Evolutionary conservation across 1,140 invertebrate species (phyloP).

Genomic region (Drosophila subobscura): DNA sequence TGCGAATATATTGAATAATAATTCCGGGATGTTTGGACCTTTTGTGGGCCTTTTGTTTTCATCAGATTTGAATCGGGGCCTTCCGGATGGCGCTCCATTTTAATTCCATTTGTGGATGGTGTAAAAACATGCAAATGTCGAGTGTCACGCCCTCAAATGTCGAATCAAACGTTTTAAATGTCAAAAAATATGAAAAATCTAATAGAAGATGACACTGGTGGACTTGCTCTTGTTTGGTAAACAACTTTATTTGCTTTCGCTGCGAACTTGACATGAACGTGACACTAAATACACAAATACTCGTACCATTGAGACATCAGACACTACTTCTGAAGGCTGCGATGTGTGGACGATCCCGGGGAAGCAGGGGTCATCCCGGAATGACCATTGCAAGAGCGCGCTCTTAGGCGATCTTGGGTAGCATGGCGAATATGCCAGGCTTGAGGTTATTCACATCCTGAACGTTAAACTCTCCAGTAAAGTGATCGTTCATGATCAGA

Average conservation of each 20-base stretch:
- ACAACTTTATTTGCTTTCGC: slow-evolving; percentile 41
- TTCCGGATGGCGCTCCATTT: slow-evolving; percentile 38
- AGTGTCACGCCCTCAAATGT: slow-evolving; percentile 15
- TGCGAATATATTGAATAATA: slow-evolving; percentile 77
- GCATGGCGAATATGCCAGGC: slow-evolving; percentile 72
- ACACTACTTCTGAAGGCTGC: slow-evolving; percentile 4
- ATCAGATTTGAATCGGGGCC: slow-evolving; percentile 6
- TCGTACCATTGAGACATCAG: slow-evolving; percentile 62
- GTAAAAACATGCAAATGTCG: slow-evolving; percentile 53
- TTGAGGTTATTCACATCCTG: slow-evolving; percentile 76
- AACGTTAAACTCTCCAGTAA: slow-evolving; percentile 61
- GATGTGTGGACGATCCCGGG: slow-evolving; percentile 8
- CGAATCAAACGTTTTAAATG: background rate
- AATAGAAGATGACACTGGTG: slow-evolving; percentile 59
- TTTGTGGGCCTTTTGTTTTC: slow-evolving; percentile 20
- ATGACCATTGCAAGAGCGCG: background rate
- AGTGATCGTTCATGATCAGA: slow-evolving; percentile 68
- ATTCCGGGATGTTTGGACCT: slow-evolving; percentile 41
- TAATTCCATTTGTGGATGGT: slow-evolving; percentile 62
- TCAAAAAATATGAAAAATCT: slow-evolving; percentile 51
- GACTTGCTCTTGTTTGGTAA: slow-evolving; percentile 9
- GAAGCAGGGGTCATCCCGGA: background rate
- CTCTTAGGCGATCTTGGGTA: slow-evolving; percentile 57
- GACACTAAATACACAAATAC: slow-evolving; percentile 32
- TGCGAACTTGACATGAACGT: slow-evolving; percentile 22